Conservation (phyloP, 2,797 vertebrate species). For the Catharus ustulatus region DNA sequence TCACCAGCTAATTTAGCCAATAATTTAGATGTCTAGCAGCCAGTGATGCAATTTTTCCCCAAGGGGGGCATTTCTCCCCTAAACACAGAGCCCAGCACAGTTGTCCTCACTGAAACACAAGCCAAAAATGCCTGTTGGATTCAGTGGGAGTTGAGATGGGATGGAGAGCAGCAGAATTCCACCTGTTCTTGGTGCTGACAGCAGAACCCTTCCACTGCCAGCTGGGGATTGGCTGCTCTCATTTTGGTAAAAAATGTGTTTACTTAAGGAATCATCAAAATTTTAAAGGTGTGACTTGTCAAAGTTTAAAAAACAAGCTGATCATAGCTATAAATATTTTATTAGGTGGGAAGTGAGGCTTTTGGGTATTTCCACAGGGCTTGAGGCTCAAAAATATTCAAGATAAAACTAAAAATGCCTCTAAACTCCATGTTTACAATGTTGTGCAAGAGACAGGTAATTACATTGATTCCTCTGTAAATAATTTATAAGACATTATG, state of each 20-base stretch:
- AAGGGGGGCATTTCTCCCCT: neutral
- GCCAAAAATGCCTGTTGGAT: neutral
- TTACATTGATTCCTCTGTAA: neutral
- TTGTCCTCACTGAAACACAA: neutral
- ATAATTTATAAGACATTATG: neutral
- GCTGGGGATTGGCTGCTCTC: neutral
- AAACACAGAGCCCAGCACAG: neutral
- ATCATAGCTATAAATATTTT: neutral
- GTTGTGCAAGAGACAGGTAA: neutral
- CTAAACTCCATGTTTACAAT: neutral
- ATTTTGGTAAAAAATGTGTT: neutral
- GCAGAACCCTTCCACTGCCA: fast-evolving
- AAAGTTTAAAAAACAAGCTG: neutral
- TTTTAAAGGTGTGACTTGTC: neutral
- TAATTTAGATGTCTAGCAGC: neutral
- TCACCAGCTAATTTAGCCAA: neutral
- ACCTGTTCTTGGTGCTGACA: neutral
- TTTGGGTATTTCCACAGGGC: neutral
- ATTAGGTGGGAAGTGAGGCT: neutral
- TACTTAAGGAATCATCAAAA: neutral
- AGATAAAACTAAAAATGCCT: neutral
- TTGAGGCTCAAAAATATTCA: neutral
- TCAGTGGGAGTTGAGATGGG: neutral
- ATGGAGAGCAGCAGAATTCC: neutral
- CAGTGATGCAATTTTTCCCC: neutral